Evolutionary conservation across 2,113 vertebrate species (phyloP).

Genomic region (Ariopsis seemanni): DNA sequence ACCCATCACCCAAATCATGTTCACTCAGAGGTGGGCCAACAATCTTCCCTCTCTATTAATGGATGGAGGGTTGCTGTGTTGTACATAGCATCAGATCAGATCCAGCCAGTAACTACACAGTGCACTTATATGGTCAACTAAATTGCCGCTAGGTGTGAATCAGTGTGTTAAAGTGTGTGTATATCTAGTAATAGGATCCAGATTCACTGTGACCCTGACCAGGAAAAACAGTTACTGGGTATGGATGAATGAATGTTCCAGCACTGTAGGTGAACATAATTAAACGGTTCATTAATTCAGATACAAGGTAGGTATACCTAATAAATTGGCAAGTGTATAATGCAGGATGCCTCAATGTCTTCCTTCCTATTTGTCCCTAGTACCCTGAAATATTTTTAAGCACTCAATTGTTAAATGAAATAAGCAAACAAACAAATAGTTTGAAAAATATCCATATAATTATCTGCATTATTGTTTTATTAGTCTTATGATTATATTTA

Average conservation of each 20-base stretch:
- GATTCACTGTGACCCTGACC: neutral
- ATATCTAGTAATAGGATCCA: neutral
- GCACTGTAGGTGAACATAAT: neutral
- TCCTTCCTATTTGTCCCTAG: neutral
- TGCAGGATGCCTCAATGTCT: neutral
- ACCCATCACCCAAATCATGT: neutral
- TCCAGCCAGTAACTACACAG: neutral
- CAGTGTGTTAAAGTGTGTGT: neutral
- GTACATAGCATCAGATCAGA: neutral
- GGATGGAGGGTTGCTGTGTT: neutral
- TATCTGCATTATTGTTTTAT: neutral
- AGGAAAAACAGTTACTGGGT: neutral
- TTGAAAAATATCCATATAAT: neutral
- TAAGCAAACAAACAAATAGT: neutral
- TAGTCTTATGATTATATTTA: neutral
- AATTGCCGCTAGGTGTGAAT: neutral
- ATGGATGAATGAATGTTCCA: neutral
- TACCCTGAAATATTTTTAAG: neutral
- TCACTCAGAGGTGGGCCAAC: neutral
- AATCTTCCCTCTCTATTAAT: neutral
- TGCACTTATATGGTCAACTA: neutral
- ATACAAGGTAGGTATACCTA: neutral
- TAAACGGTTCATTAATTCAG: neutral
- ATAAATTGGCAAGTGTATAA: neutral
- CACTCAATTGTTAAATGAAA: neutral